Percentiles rank a stretch among this genome's conserved stretches.
Conservation (phyloP, 2,888 invertebrate genomes). For the Amiota mariae region DNA sequence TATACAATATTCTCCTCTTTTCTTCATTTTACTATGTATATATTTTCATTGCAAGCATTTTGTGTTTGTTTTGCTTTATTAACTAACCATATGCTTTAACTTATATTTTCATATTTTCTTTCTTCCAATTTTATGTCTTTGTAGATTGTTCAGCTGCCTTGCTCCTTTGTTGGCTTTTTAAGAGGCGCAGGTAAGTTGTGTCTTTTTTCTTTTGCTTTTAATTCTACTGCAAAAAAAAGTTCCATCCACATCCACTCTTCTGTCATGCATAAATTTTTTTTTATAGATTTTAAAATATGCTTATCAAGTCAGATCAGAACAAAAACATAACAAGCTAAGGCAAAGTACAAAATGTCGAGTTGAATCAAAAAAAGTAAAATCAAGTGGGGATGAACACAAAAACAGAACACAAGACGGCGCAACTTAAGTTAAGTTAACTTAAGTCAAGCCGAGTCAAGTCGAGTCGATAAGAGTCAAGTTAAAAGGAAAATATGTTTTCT, state of each 20-base stretch:
- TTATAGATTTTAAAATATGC: constrained; percentile 28
- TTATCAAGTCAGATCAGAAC: constrained; percentile 6
- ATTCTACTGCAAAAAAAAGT: background rate
- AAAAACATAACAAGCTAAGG: no score
- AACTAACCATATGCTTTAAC: no score
- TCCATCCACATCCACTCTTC: background rate
- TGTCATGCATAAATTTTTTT: constrained; percentile 8
- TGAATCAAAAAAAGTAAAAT: background rate
- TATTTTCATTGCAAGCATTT: no score
- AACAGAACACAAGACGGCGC: no score
- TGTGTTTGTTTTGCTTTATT: no score
- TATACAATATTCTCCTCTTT: no score
- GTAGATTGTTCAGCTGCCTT: background rate
- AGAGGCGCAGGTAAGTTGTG: background rate
- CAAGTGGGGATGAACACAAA: background rate
- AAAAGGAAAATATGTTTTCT: background rate
- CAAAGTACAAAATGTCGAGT: background rate
- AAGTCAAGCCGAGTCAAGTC: background rate
- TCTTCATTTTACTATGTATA: no score
- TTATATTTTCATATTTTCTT: no score
- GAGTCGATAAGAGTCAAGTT: constrained; percentile 1
- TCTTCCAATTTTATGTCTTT: no score
- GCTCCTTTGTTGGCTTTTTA: constrained; percentile 1
- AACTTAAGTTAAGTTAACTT: no score
- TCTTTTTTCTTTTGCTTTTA: background rate